These are phyloP conservation scores for Butastur rufipennis DNA, from an alignment of 2,113 vertebrate species.

Conservation along the genomic window DNA sequence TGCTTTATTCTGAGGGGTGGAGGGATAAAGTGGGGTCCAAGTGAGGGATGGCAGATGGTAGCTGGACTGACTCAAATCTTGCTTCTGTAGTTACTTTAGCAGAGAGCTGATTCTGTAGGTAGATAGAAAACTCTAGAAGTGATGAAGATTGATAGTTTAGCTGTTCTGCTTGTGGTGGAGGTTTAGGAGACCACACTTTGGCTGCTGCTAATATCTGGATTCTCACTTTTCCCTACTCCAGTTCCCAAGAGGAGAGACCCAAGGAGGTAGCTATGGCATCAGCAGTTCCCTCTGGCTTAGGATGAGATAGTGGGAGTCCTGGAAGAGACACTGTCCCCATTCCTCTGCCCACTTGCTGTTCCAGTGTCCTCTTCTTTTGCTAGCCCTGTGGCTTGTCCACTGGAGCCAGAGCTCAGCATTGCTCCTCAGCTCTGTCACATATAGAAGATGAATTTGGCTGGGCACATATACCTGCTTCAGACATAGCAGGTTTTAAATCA, in stretches of 20 bases:
- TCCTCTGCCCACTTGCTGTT: background rate
- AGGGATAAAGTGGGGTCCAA: background rate
- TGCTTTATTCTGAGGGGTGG: background rate
- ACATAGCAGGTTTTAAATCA: background rate
- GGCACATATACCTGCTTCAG: background rate
- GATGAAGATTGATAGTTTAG: background rate
- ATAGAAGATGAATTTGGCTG: background rate
- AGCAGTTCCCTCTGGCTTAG: background rate
- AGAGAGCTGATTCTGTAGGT: background rate
- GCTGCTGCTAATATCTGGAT: background rate
- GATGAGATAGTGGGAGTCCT: background rate
- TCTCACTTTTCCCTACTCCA: background rate
- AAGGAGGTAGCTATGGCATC: background rate
- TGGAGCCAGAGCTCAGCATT: background rate
- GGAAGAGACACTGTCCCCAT: background rate
- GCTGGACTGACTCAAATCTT: background rate
- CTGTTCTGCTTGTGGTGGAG: background rate
- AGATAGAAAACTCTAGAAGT: background rate
- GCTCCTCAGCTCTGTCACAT: background rate
- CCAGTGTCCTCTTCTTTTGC: background rate
- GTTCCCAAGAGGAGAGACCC: background rate
- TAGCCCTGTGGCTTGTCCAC: background rate
- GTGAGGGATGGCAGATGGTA: background rate
- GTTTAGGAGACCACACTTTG: background rate
- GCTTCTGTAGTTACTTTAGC: conserved; percentile 11